A percentile compares a stretch with the other conserved stretches of the same genome.
Evolutionary conservation across 2,113 vertebrate species (phyloP).

Genomic region (Argyrosomus japonicus): DNA sequence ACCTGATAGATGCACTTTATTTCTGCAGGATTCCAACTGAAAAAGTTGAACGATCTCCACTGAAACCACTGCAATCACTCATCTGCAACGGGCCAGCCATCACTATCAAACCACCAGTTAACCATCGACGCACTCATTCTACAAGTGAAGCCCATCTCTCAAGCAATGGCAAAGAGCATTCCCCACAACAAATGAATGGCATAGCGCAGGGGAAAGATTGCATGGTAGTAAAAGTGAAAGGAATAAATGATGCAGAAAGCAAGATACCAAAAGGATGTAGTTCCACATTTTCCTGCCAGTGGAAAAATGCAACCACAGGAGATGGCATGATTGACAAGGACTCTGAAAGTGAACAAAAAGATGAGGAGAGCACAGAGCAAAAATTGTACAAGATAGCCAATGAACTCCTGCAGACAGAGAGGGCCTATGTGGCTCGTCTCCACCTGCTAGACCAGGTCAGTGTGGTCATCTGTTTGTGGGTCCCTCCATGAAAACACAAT

Average conservation of each 20-base stretch:
- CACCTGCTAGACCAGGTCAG: slow-evolving; percentile 89
- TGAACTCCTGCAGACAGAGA: slow-evolving; percentile 91
- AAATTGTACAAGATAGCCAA: slow-evolving; percentile 84
- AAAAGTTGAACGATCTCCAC: slow-evolving; percentile 11
- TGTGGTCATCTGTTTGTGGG: neutral
- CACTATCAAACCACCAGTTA: neutral
- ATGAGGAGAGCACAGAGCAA: slow-evolving; percentile 72
- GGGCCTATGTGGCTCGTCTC: slow-evolving; percentile 88
- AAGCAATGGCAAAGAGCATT: neutral
- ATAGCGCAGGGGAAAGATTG: neutral
- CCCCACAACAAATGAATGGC: neutral
- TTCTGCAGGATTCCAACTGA: slow-evolving; percentile 49
- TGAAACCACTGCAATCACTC: slow-evolving; percentile 35
- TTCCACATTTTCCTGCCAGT: slow-evolving; percentile 45
- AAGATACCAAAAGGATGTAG: neutral
- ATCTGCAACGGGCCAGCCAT: slow-evolving; percentile 7
- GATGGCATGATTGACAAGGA: neutral
- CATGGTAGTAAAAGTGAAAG: neutral
- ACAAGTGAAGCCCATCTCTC: neutral
- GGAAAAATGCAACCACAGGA: slow-evolving; percentile 13
- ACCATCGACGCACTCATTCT: neutral
- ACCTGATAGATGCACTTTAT: neutral
- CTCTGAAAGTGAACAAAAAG: neutral
- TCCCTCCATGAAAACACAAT: neutral
- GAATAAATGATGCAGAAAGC: neutral